phyloP scores from a whole-genome alignment of 1,140 invertebrate species.

The Triops cancriformis region DNA sequence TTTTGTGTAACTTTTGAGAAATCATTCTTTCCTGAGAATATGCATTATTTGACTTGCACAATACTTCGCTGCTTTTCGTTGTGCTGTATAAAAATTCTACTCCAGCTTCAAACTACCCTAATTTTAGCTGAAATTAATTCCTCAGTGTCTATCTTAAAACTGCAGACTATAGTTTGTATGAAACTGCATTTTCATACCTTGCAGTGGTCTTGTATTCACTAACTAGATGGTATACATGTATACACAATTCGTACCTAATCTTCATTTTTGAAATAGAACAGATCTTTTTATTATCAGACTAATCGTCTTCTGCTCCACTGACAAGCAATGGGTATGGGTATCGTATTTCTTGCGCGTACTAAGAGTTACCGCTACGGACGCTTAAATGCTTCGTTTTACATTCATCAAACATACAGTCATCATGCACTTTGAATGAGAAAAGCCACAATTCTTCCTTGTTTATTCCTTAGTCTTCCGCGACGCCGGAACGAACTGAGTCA shows the following conservation, averaged over 20 bases:
- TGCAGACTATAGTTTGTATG: too few relatives aligned
- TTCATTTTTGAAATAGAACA: background rate
- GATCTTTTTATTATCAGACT: background rate
- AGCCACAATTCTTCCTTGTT: background rate
- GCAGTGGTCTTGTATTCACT: too few relatives aligned
- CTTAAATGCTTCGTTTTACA: conserved; percentile 1
- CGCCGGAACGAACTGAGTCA: conserved; percentile 55
- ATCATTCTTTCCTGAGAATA: background rate
- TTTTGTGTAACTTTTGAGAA: background rate
- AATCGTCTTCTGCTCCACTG: background rate
- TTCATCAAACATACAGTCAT: background rate
- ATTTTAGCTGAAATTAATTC: too few relatives aligned
- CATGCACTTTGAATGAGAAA: background rate
- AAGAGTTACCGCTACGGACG: background rate
- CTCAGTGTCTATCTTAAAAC: too few relatives aligned
- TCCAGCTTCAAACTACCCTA: too few relatives aligned
- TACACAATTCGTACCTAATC: too few relatives aligned
- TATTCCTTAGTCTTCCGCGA: background rate
- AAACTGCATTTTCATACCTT: too few relatives aligned
- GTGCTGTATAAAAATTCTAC: too few relatives aligned
- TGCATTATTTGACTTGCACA: too few relatives aligned
- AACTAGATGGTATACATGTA: too few relatives aligned
- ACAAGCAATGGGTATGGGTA: background rate
- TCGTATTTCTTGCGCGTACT: background rate
- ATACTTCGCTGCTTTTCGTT: too few relatives aligned